Evolutionary conservation across 2,888 invertebrate species (phyloP).

Genomic region (Volucella zonaria): DNA sequence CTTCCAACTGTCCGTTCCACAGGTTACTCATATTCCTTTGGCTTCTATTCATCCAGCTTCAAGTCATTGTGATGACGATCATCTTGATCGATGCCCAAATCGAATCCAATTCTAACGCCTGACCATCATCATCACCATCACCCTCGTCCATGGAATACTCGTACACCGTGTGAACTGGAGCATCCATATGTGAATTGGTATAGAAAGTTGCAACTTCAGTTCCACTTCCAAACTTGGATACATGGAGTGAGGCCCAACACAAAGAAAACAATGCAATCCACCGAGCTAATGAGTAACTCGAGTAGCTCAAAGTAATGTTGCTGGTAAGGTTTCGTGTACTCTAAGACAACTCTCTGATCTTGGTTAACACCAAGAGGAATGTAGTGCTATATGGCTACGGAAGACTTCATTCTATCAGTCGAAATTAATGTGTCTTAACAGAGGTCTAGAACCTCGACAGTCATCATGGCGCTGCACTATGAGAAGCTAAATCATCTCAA

Average conservation of each 20-base stretch:
- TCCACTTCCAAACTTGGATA: background rate
- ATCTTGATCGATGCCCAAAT: slow-evolving; percentile 20
- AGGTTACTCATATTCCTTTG: slow-evolving; percentile 15
- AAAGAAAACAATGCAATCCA: slow-evolving; percentile 40
- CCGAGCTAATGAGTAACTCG: slow-evolving; percentile 51
- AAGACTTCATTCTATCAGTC: slow-evolving; percentile 34
- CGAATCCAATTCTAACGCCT: slow-evolving; percentile 46
- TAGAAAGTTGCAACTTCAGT: slow-evolving; percentile 6
- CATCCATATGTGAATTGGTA: slow-evolving; percentile 13
- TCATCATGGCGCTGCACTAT: slow-evolving; percentile 15
- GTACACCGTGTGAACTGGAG: slow-evolving; percentile 51
- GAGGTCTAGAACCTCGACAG: slow-evolving; percentile 18
- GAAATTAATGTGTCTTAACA: slow-evolving; percentile 49
- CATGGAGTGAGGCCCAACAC: background rate
- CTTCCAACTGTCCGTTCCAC: slow-evolving; percentile 20
- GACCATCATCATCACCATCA: slow-evolving; percentile 26
- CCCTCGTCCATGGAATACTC: slow-evolving; percentile 6
- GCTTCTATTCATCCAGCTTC: background rate
- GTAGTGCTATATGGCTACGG: background rate
- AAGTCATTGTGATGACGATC: slow-evolving; percentile 1
- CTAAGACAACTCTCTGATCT: slow-evolving; percentile 40
- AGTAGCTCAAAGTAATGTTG: slow-evolving; percentile 29
- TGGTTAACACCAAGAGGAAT: slow-evolving; percentile 35
- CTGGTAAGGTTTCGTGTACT: background rate
- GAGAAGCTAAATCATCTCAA: slow-evolving; percentile 8